Conservation (phyloP, 2,113 vertebrate species). For the Struthidea cinerea region DNA sequence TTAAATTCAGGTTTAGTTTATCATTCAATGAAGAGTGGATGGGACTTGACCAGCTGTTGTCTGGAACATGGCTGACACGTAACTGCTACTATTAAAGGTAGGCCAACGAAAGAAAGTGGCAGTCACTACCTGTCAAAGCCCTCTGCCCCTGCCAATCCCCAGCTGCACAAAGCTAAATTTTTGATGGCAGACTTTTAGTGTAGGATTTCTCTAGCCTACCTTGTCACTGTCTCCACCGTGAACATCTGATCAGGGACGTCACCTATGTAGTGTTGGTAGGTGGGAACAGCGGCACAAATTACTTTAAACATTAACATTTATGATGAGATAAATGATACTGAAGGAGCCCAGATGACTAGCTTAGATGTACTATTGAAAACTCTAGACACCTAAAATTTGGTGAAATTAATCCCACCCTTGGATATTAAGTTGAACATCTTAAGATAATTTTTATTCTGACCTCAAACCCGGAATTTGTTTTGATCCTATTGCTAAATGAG, state of each 20-base stretch:
- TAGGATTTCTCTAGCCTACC: not conserved
- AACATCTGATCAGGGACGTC: not conserved
- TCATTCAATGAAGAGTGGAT: not conserved
- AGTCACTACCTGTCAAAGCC: not conserved
- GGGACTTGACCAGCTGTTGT: not conserved
- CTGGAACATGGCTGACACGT: not conserved
- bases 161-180: not conserved
- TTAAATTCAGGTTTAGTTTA: not conserved
- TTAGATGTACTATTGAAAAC: not conserved
- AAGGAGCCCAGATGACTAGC: not conserved
- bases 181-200: not conserved
- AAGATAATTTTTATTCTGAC: not conserved
- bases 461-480: not conserved
- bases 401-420: not conserved
- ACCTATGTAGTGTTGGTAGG: not conserved
- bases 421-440: not conserved
- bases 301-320: not conserved
- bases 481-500: slow-evolving; percentile 17
- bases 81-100: not conserved
- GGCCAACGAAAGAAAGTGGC: not conserved
- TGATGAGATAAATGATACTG: not conserved
- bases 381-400: not conserved
- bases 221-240: not conserved
- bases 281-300: not conserved
- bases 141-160: not conserved